Evolutionary conservation across 2,888 invertebrate species (phyloP).

Genomic region (Ectobius pallidus): DNA sequence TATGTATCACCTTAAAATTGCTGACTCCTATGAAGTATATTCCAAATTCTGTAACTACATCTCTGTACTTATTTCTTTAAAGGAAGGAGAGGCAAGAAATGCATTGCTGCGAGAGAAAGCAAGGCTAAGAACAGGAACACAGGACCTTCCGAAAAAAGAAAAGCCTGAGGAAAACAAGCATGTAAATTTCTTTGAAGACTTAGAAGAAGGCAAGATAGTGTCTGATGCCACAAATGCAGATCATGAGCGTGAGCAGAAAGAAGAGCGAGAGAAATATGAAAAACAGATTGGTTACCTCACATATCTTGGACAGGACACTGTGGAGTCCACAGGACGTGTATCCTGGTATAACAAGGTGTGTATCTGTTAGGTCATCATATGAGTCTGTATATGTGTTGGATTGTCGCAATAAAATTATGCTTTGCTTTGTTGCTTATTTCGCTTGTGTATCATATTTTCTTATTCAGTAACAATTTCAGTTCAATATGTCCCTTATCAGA

Average conservation of each 20-base stretch:
- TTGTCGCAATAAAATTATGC: slow-evolving; percentile 36
- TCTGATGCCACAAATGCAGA: slow-evolving; percentile 77
- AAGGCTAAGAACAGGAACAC: slow-evolving; percentile 57
- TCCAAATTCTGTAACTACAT: too few relatives aligned
- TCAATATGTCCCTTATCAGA: too few relatives aligned
- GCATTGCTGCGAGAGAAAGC: slow-evolving; percentile 71
- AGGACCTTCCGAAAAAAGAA: slow-evolving; percentile 41
- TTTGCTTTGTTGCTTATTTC: too few relatives aligned
- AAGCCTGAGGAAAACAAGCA: slow-evolving; percentile 57
- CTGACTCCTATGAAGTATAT: too few relatives aligned
- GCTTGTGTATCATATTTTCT: too few relatives aligned
- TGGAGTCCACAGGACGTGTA: slow-evolving; percentile 81
- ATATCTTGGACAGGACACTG: slow-evolving; percentile 92
- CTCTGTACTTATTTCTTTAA: slow-evolving; percentile 45
- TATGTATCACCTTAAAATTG: too few relatives aligned
- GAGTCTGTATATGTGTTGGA: neutral
- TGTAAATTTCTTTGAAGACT: slow-evolving; percentile 86
- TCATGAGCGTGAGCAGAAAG: slow-evolving; percentile 86
- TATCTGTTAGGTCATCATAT: slow-evolving; percentile 61
- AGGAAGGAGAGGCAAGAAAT: slow-evolving; percentile 86
- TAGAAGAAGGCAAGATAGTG: slow-evolving; percentile 73
- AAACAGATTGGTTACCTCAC: slow-evolving; percentile 96
- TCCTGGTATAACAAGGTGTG: slow-evolving; percentile 88
- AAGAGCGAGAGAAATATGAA: slow-evolving; percentile 94
- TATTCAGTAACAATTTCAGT: too few relatives aligned